Conservation (phyloP, 2,888 invertebrate genomes). For the Melinaea marsaeus region DNA sequence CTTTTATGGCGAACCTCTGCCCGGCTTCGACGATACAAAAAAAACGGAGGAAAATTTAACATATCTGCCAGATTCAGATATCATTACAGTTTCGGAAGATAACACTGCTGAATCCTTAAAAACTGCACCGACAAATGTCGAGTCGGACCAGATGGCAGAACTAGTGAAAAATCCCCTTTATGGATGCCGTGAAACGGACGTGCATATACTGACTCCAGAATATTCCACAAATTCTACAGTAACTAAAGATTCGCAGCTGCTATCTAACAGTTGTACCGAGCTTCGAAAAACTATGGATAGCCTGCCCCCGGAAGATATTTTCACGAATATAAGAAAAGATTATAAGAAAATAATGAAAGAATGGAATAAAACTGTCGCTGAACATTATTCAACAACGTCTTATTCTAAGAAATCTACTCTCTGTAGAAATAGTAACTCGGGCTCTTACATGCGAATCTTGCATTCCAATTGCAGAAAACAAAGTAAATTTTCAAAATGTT, state of each 20-base stretch:
- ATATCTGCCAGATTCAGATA: slow-evolving; percentile 69
- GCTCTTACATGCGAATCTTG: slow-evolving; percentile 58
- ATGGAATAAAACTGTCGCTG: slow-evolving; percentile 67
- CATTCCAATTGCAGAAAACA: slow-evolving; percentile 61
- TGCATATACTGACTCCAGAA: slow-evolving; percentile 52
- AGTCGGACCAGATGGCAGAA: slow-evolving; percentile 49
- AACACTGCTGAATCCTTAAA: slow-evolving; percentile 59
- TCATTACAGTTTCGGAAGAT: slow-evolving; percentile 64
- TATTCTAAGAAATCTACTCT: slow-evolving; percentile 52
- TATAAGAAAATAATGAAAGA: slow-evolving; percentile 72
- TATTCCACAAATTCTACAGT: slow-evolving; percentile 49
- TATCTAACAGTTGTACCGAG: slow-evolving; percentile 67
- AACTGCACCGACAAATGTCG: slow-evolving; percentile 58
- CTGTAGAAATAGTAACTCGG: slow-evolving; percentile 52
- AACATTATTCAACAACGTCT: slow-evolving; percentile 57
- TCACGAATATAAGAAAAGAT: slow-evolving; percentile 60
- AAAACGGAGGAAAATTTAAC: slow-evolving; percentile 66
- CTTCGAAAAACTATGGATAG: slow-evolving; percentile 59
- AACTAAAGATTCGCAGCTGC: slow-evolving; percentile 64
- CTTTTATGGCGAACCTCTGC: slow-evolving; percentile 68
- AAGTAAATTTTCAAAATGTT: slow-evolving; percentile 48
- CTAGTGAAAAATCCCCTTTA: slow-evolving; percentile 66
- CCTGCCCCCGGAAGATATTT: slow-evolving; percentile 48
- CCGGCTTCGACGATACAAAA: slow-evolving; percentile 58
- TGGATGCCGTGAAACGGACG: slow-evolving; percentile 58